A percentile compares a stretch with the other conserved stretches of the same genome.
Conservation (phyloP, 2,888 invertebrate species). For the Cheilosia impressa region DNA sequence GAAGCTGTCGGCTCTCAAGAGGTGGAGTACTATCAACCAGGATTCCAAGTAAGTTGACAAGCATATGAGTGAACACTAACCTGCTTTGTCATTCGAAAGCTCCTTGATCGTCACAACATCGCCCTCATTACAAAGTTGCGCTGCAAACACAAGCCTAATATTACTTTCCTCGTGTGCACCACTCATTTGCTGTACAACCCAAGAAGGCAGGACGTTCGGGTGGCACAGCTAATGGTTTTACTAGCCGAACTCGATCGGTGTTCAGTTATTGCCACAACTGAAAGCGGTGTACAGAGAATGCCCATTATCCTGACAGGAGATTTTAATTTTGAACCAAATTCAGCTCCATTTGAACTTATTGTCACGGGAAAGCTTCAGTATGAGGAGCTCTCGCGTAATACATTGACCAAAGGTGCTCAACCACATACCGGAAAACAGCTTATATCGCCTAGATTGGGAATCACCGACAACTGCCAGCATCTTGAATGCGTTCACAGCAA, state of each 20-base stretch:
- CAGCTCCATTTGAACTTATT: constrained; percentile 87
- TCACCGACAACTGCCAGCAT: constrained; percentile 87
- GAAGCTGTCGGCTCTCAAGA: constrained; percentile 86
- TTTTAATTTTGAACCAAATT: constrained; percentile 92
- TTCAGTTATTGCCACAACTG: constrained; percentile 84
- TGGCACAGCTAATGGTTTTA: constrained; percentile 93
- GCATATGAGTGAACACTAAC: background rate
- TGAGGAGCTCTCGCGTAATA: constrained; percentile 80
- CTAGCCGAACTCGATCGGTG: constrained; percentile 93
- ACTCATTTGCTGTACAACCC: constrained; percentile 98
- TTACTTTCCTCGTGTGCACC: constrained; percentile 91
- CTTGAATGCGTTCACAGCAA: constrained; percentile 84
- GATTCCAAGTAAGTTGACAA: constrained; percentile 58
- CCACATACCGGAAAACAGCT: constrained; percentile 54
- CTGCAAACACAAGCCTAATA: constrained; percentile 84
- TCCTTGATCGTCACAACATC: constrained; percentile 94
- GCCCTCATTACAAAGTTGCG: constrained; percentile 91
- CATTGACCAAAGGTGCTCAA: constrained; percentile 59
- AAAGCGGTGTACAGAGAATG: constrained; percentile 80
- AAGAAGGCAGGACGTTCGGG: constrained; percentile 92
- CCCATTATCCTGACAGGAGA: constrained; percentile 97
- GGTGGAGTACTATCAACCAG: constrained; percentile 88
- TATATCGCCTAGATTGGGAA: constrained; percentile 82
- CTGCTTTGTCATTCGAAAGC: constrained; percentile 77
- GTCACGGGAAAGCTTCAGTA: constrained; percentile 86